Evolutionary conservation across 1,140 invertebrate genomes (phyloP).

Genomic region (Maniola jurtina): DNA sequence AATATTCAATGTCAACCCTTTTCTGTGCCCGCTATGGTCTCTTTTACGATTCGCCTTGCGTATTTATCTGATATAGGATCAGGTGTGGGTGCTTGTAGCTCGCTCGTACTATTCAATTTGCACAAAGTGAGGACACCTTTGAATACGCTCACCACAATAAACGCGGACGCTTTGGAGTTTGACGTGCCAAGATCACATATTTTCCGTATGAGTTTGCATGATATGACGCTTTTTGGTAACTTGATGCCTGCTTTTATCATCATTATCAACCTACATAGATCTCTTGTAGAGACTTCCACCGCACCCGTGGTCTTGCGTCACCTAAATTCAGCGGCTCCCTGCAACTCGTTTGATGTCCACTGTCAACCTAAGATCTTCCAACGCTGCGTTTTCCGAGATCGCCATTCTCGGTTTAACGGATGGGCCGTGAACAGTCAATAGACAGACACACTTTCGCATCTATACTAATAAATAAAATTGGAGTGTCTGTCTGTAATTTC

Average conservation of each 20-base stretch:
- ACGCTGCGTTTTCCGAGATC: too few relatives aligned
- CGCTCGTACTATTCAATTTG: slow-evolving; percentile 58
- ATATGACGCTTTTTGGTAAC: slow-evolving; percentile 13
- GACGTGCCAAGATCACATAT: slow-evolving; percentile 17
- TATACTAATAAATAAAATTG: too few relatives aligned
- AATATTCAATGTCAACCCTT: slow-evolving; percentile 42
- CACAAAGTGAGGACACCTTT: slow-evolving; percentile 60
- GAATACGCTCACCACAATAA: slow-evolving; percentile 45
- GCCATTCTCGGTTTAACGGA: too few relatives aligned
- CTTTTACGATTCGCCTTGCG: slow-evolving; percentile 33
- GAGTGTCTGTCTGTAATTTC: too few relatives aligned
- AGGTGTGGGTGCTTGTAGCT: slow-evolving; percentile 54
- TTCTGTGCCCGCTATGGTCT: slow-evolving; percentile 36
- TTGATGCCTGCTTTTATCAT: not conserved
- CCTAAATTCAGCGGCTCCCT: not conserved
- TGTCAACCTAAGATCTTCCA: too few relatives aligned
- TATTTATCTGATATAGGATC: slow-evolving; percentile 65
- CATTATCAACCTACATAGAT: not conserved
- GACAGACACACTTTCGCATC: too few relatives aligned
- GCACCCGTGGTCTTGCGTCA: not conserved
- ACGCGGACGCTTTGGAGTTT: slow-evolving; percentile 43
- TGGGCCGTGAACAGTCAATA: too few relatives aligned
- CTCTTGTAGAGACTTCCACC: too few relatives aligned
- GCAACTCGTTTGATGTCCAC: too few relatives aligned
- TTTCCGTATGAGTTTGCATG: not conserved